phyloP scores from a whole-genome alignment of 2,797 vertebrate genomes.

The Gobio occitaniae region DNA sequence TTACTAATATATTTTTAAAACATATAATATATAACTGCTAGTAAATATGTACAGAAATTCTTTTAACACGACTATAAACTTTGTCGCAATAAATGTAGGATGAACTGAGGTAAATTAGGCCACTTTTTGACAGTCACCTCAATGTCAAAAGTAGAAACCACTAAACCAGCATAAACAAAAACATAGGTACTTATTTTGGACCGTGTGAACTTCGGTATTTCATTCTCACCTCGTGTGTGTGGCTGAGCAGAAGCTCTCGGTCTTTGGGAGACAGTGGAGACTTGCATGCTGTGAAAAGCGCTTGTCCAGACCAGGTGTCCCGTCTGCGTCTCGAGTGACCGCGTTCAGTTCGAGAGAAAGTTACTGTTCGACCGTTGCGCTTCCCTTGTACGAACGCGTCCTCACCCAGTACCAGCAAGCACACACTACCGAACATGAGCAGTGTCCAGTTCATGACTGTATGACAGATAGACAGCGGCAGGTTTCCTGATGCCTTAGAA shows the following conservation, averaged over 20 bases:
- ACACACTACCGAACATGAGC: background rate
- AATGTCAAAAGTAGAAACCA: background rate
- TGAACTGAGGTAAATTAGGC: background rate
- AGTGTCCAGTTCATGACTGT: constrained; percentile 38
- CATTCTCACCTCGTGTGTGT: constrained; percentile 58
- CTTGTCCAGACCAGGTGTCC: constrained; percentile 27
- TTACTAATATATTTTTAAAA: background rate
- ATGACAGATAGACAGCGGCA: background rate
- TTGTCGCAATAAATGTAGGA: background rate
- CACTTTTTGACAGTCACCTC: background rate
- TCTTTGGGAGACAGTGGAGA: constrained; percentile 39
- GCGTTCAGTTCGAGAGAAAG: constrained; percentile 41
- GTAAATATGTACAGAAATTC: background rate
- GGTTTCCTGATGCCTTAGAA: background rate
- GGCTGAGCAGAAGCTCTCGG: constrained; percentile 25
- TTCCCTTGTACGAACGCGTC: background rate
- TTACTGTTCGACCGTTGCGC: constrained; percentile 19
- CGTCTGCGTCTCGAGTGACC: constrained; percentile 30
- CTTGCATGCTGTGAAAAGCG: constrained; percentile 43
- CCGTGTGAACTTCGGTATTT: background rate
- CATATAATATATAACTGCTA: background rate
- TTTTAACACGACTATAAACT: background rate
- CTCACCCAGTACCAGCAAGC: background rate
- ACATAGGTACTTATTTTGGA: background rate
- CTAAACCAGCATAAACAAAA: background rate